Base-by-base conservation (phyloP, 2,797 vertebrate genomes). In the Amblyopsis hoosieri region DNA sequence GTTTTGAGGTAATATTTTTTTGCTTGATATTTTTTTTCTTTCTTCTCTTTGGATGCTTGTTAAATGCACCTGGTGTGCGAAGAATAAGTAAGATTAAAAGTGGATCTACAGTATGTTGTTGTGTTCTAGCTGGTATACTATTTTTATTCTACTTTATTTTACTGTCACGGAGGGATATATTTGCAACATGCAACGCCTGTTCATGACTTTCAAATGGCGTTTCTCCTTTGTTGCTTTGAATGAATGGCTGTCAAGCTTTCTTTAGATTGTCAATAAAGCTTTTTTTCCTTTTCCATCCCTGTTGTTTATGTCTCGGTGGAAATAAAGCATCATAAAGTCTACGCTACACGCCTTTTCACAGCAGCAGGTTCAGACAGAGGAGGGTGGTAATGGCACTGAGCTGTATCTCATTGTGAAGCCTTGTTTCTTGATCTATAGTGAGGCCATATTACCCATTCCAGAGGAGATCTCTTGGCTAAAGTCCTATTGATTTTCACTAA, bases 61-160 rank as follows among this genome's bases (percentile, higher is more conserved):
- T 81, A 71, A 56, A 92, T 85, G 94, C 93, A 96, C 92, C 91
- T 90, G 90, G 87, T 71, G 89, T 95, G 92, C 92, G 88, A 53
- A 63, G 54, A 85, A 89, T n/a, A 59, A 64, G 64, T 65, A 69
- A 61, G 74, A 9, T 61, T 53, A 82, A 85, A 75, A 86, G 83
- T 79, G 76, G 62, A 65, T 74, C 64, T 19, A 12, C 12, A n/a
- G 23, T 80, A 87, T 71, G 14, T 71, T 71, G 57, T 67, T 74
- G 12, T 76, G 71, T 71, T 48, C 78, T 50, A 71, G 66, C 29
- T 62, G 69, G 72, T 79, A 71, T 72, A 64, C 74, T 76, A 58
- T 76, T 75, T 78, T 64, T 80, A 70, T 71, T 66, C 67, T 62
- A 78, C 65, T 62, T 67, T 77, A 56, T 53, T 55, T 7, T 62